Evolutionary conservation across 2,113 vertebrate genomes (phyloP).

Genomic region (Shinisaurus crocodilurus): DNA sequence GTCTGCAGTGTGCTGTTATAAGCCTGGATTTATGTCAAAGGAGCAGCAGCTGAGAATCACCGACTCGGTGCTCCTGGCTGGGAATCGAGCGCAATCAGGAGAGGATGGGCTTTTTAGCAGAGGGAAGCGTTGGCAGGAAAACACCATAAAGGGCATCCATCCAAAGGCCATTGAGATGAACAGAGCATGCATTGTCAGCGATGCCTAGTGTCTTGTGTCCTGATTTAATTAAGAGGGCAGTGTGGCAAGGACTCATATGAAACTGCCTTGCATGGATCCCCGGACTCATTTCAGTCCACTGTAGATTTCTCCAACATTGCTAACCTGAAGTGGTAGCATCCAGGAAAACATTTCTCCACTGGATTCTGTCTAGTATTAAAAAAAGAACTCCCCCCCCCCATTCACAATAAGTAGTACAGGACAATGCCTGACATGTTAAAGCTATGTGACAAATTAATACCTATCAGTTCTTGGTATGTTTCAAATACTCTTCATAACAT

Average conservation of each 20-base stretch:
- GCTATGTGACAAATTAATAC: background rate
- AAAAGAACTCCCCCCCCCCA: too few species aligned
- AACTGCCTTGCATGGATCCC: constrained; percentile 35
- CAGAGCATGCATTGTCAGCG: background rate
- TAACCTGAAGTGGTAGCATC: too few species aligned
- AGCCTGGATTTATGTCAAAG: constrained; percentile 23
- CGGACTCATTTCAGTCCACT: too few species aligned
- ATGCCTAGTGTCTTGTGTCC: background rate
- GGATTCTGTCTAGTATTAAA: too few species aligned
- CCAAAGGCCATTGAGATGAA: background rate
- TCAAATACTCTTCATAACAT: background rate
- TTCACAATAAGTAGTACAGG: too few species aligned
- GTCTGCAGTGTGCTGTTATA: background rate
- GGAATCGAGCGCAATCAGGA: background rate
- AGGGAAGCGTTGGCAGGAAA: constrained; percentile 37
- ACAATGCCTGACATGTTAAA: too few species aligned
- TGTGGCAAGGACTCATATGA: background rate
- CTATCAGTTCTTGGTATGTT: background rate
- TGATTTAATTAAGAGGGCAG: constrained; percentile 18
- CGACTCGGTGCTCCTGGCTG: background rate
- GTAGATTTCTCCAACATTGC: too few species aligned
- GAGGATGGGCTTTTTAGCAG: constrained; percentile 43
- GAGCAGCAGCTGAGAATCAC: constrained; percentile 20
- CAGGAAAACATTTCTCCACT: too few species aligned
- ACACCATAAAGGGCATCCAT: background rate